Base-by-base conservation (phyloP, 2,888 invertebrate genomes). In the Helleia helle region DNA sequence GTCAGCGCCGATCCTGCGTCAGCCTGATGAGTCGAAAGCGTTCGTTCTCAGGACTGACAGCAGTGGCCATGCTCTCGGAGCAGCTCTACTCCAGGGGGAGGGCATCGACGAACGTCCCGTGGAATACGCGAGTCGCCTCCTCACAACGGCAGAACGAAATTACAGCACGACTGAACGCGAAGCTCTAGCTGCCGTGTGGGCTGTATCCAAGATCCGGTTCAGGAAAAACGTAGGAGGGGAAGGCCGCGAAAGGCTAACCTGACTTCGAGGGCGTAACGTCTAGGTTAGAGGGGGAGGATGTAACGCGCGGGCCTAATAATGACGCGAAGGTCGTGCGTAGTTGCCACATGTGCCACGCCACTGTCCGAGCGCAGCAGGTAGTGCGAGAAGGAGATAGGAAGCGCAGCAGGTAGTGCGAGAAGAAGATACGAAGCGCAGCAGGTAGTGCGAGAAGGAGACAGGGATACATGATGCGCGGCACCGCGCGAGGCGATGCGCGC, bases 51-150 rank as follows among this genome's bases (percentile, higher is more conserved):
- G 28, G 1, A 44, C 37, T 1, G 47, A 49, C 14, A 26, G 28
- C 49, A 15, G 47, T 14, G 34, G 26, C 2, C 58, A 56, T 30
- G 54, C 50, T 8, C 17, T 47, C 2, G 47, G 47, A 0, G 48
- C 42, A 14, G 50, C 36, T 9, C 9, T 48, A 7, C 36, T 56
- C 39, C 39, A 47, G 53, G 50, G 54, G 40, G 49, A 50, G 43
- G 43, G 36, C 1, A 9, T 36, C 2, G 22, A 43, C 2, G 44
- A 51, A 18, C 41, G 38, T 4, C 48, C 48, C 1, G 18, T 34
- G 6, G 34, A 34, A 7, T 34, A 34, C 7, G 34, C 22, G 7
- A 34, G n/a, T n/a, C n/a, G n/a, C n/a, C n/a, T n/a, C n/a, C 3
- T 34, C 7, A 18, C 18, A 4, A 18, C 34, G 1, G 34, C 22